These are phyloP conservation scores for Rhabditoides inermis DNA, from an alignment of 2,888 invertebrate species.

Conservation along the genomic window DNA sequence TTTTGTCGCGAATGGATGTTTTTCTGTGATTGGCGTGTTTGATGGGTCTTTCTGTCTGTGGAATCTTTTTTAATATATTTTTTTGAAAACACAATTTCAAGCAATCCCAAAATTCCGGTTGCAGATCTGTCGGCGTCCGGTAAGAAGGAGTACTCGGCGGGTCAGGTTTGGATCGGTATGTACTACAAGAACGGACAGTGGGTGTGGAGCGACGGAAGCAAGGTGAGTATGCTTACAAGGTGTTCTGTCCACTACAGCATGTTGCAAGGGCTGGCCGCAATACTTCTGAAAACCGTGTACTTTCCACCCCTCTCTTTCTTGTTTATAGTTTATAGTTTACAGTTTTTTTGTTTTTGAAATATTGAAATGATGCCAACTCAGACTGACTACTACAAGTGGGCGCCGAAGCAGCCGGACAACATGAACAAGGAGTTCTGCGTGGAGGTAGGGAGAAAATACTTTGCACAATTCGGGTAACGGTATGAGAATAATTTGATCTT, in stretches of 20 bases:
- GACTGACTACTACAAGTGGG: conserved; percentile 20
- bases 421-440: conserved; percentile 18
- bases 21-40: background rate
- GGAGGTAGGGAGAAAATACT: too few species aligned
- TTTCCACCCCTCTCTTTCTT: too few species aligned
- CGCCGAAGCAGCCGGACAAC: conserved; percentile 18
- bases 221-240: too few species aligned
- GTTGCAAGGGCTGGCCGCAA: too few species aligned
- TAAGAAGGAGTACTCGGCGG: conserved; percentile 16
- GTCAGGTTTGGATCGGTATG: conserved; percentile 19
- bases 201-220: conserved; percentile 20
- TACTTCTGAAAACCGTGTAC: too few species aligned
- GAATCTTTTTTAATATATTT: background rate
- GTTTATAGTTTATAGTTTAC: too few species aligned
- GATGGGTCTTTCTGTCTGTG: background rate
- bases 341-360: too few species aligned
- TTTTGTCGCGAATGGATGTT: background rate
- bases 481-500: too few species aligned
- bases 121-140: conserved; percentile 17
- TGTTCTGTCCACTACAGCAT: too few species aligned
- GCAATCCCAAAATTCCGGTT: too few species aligned
- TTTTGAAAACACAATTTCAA: background rate
- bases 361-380: too few species aligned
- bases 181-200: conserved; percentile 12
- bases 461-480: too few species aligned